Evolutionary conservation across 2,113 vertebrate genomes (phyloP).

Genomic region (Epinephelus moara): DNA sequence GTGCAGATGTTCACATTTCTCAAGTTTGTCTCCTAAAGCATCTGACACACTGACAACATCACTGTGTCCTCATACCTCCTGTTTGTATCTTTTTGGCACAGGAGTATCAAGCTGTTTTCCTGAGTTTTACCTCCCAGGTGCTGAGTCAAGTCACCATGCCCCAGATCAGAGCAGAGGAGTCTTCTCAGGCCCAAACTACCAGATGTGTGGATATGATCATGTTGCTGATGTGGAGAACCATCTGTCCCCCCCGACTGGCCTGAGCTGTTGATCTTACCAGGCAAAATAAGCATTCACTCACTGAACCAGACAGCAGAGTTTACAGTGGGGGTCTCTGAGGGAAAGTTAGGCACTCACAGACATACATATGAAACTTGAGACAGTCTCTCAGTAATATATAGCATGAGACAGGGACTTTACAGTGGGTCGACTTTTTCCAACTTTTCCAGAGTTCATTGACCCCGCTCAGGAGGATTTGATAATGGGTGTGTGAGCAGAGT

Average conservation of each 20-base stretch:
- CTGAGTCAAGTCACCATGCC: constrained; percentile 26
- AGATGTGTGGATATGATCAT: constrained; percentile 24
- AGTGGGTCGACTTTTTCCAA: background rate
- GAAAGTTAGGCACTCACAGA: background rate
- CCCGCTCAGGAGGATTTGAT: constrained; percentile 30
- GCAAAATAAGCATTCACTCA: constrained; percentile 48
- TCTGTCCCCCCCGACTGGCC: background rate
- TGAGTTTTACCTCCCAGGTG: constrained; percentile 8
- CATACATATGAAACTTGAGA: constrained; percentile 11
- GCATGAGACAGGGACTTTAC: constrained; percentile 20
- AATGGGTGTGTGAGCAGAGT: constrained; percentile 16
- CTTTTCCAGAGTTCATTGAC: constrained; percentile 45
- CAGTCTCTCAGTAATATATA: background rate
- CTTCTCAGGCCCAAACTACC: constrained; percentile 6
- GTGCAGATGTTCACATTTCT: background rate
- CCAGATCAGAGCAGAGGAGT: constrained; percentile 19
- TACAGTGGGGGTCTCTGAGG: constrained; percentile 8
- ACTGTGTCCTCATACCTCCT: background rate
- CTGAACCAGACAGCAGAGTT: constrained; percentile 26
- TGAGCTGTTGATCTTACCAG: constrained; percentile 36
- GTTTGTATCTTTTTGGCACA: background rate
- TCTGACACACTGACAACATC: background rate
- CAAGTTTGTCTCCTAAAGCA: too few relatives aligned
- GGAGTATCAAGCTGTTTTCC: constrained; percentile 3
- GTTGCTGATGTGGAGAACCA: background rate